Percentiles rank a stretch among this genome's conserved stretches.
Evolutionary conservation across 2,797 vertebrate species (phyloP).

Genomic region (Notoglanidium macrostoma): DNA sequence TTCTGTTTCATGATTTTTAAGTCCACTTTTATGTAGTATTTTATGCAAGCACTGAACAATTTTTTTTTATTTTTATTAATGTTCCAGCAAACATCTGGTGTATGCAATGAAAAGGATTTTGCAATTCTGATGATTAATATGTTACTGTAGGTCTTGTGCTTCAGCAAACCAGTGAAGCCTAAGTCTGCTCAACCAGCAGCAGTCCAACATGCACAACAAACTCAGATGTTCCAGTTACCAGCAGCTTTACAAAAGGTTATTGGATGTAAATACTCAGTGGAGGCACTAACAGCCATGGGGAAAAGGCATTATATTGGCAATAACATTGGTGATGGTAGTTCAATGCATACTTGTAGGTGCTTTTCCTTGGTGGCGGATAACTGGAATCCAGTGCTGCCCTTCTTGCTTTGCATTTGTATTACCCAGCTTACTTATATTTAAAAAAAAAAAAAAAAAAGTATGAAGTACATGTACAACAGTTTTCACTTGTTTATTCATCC

Average conservation of each 20-base stretch:
- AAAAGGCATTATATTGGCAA: background rate
- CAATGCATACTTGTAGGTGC: background rate
- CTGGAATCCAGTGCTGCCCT: background rate
- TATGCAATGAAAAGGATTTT: background rate
- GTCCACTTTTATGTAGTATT: background rate
- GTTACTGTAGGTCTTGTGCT: constrained; percentile 54
- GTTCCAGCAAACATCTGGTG: background rate
- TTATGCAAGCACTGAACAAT: background rate
- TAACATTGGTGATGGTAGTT: constrained; percentile 11
- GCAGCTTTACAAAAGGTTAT: constrained; percentile 47
- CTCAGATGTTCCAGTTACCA: constrained; percentile 45
- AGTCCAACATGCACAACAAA: constrained; percentile 41
- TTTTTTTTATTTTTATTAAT: background rate
- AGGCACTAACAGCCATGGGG: constrained; percentile 18
- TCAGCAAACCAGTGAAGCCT: constrained; percentile 44
- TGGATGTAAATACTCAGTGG: constrained; percentile 1
- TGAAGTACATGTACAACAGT: background rate
- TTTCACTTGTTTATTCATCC: background rate
- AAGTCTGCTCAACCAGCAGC: constrained; percentile 36
- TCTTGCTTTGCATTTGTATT: background rate
- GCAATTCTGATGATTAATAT: constrained; percentile 13
- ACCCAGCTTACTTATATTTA: background rate
- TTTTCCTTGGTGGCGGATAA: constrained; percentile 32
- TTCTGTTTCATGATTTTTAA: background rate
- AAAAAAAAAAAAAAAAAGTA: background rate